These are phyloP conservation scores for Abramis brama DNA, from an alignment of 2,113 vertebrate genomes.

Conservation along the genomic window DNA sequence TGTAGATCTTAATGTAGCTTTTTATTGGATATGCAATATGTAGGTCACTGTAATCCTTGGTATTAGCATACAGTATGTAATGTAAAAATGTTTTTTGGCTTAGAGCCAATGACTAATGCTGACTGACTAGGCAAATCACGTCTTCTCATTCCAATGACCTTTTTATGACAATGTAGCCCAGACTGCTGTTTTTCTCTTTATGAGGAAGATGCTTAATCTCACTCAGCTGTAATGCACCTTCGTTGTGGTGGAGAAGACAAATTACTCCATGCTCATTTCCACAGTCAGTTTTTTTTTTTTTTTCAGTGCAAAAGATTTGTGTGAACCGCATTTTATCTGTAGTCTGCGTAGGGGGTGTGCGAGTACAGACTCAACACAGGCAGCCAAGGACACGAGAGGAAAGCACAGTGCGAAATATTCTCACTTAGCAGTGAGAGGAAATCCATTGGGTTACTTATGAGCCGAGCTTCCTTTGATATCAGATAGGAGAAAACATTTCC, in stretches of 20 bases:
- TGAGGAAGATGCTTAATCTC: neutral
- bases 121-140: neutral
- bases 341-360: neutral
- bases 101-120: neutral
- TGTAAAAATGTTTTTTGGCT: neutral
- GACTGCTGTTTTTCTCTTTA: neutral
- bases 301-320: neutral
- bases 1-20: neutral
- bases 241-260: neutral
- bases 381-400: constrained; percentile 25
- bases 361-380: constrained; percentile 4
- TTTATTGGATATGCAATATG: neutral
- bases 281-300: neutral
- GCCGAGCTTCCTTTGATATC: constrained; percentile 37
- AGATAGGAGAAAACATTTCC: constrained; percentile 26
- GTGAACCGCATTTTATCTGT: neutral
- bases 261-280: neutral
- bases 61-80: neutral
- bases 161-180: neutral
- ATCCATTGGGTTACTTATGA: constrained; percentile 27
- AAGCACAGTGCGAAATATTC: constrained; percentile 31
- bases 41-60: neutral
- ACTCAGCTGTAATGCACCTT: constrained; percentile 27
- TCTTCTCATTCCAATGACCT: constrained; percentile 21
- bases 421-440: constrained; percentile 28